phyloP scores from a whole-genome alignment of 2,113 vertebrate species.

The Vidua macroura region DNA sequence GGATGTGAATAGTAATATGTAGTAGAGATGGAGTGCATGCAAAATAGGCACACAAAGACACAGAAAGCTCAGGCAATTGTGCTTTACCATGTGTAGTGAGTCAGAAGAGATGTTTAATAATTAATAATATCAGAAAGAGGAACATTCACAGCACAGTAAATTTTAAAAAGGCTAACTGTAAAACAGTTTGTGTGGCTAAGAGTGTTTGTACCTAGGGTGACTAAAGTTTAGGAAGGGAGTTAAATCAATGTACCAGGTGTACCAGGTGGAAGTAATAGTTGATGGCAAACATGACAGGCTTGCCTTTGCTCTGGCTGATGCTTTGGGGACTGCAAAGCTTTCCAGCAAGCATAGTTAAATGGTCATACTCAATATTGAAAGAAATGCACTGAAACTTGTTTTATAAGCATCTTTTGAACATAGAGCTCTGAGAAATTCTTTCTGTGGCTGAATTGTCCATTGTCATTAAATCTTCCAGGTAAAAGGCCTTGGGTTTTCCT shows the following conservation, averaged over 20 bases:
- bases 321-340: background rate
- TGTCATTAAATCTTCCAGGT: background rate
- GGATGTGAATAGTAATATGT: background rate
- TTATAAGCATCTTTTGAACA: background rate
- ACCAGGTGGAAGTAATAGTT: background rate
- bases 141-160: background rate
- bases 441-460: background rate
- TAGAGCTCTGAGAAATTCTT: background rate
- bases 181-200: background rate
- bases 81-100: background rate
- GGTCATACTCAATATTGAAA: background rate
- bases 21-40: background rate
- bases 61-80: background rate
- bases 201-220: background rate
- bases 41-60: background rate
- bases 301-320: background rate
- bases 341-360: rapidly evolving
- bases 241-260: background rate
- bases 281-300: background rate
- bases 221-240: background rate
- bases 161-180: background rate
- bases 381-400: background rate
- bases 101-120: background rate
- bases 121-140: background rate
- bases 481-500: background rate